Conservation (phyloP, 2,797 vertebrate genomes). For the Neostethus bicornis region DNA sequence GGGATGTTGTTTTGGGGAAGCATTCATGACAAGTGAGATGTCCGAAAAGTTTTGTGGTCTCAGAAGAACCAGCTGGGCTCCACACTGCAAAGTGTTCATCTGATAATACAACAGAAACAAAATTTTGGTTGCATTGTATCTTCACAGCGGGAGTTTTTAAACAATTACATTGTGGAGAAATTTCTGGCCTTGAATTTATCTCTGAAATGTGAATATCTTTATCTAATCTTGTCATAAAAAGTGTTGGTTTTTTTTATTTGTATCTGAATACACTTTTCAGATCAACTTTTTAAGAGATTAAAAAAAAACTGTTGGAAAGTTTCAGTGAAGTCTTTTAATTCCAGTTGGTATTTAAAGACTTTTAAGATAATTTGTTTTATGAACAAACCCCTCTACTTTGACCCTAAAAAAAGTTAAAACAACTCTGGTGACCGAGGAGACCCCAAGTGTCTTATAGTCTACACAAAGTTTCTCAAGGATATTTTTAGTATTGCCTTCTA, state of each 20-base stretch:
- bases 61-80: slow-evolving; percentile 49
- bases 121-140: slow-evolving; percentile 46
- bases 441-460: slow-evolving; percentile 56
- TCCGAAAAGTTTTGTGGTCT: slow-evolving; percentile 39
- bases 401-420: slow-evolving; percentile 7
- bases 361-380: background rate
- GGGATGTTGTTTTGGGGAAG: slow-evolving; percentile 28
- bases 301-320: no score
- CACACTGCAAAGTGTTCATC: slow-evolving; percentile 63
- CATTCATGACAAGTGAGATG: slow-evolving; percentile 3
- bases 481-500: slow-evolving; percentile 87
- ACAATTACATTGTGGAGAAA: no score
- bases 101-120: slow-evolving; percentile 59
- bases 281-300: background rate
- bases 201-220: slow-evolving; percentile 38
- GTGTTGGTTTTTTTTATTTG: background rate
- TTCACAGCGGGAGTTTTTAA: slow-evolving; percentile 45
- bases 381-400: background rate
- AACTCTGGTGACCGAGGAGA: slow-evolving; percentile 36
- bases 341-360: no score
- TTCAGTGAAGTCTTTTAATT: no score
- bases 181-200: no score
- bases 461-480: slow-evolving; percentile 77
- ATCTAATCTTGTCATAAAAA: slow-evolving; percentile 1
- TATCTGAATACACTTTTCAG: background rate